A percentile compares a stretch with the other conserved stretches of the same genome.
These are phyloP conservation scores for Prosopocoilus inquinatus DNA, from an alignment of 2,888 invertebrate species.

Conservation along the genomic window DNA sequence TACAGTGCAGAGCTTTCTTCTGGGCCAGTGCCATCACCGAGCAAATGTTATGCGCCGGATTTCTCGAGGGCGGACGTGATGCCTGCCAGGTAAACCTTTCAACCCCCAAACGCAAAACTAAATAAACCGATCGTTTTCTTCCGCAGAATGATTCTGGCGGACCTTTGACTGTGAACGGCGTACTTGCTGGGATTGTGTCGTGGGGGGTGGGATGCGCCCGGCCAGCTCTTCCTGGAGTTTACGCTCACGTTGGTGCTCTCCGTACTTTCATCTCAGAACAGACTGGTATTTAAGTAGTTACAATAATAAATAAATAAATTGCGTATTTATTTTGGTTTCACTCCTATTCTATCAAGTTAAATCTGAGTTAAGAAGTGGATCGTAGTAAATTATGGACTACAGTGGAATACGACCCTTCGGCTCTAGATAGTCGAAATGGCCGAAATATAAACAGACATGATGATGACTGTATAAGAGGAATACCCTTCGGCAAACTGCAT, in stretches of 20 bases:
- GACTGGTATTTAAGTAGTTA: not conserved
- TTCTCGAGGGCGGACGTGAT: not conserved
- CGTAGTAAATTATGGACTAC: too few relatives aligned
- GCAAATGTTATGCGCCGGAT: conserved; percentile 7
- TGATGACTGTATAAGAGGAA: too few relatives aligned
- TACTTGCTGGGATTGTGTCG: conserved; percentile 1
- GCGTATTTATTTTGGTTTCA: too few relatives aligned
- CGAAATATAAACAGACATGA: too few relatives aligned
- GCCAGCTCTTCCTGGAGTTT: not conserved
- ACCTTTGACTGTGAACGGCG: not conserved
- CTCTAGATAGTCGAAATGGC: too few relatives aligned
- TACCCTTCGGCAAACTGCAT: too few relatives aligned
- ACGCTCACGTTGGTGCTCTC: not conserved
- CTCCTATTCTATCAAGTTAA: too few relatives aligned
- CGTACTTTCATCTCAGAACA: not conserved
- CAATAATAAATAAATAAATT: too few relatives aligned
- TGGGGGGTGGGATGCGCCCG: conserved; percentile 3
- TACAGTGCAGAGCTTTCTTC: conserved; percentile 21
- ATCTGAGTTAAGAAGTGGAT: too few relatives aligned
- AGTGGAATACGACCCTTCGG: too few relatives aligned
- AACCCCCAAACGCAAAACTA: too few relatives aligned
- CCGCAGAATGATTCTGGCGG: not conserved
- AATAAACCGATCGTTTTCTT: too few relatives aligned
- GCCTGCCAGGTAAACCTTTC: not conserved
- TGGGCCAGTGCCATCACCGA: conserved; percentile 34